Evolutionary conservation across 1,140 invertebrate species (phyloP).

Genomic region (Zaprionus nigranus): DNA sequence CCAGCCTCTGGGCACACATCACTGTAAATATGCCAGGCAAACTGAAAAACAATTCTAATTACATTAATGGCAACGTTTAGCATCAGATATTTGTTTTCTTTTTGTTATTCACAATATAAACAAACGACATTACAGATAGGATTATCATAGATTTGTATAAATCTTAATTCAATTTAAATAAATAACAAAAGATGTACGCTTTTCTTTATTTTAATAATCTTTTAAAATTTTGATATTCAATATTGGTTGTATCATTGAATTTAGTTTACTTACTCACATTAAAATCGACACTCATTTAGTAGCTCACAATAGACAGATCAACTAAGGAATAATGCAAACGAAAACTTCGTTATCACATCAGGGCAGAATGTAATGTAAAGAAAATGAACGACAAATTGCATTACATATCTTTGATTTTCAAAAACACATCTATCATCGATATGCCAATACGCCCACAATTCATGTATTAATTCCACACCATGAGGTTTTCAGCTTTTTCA

Average conservation of each 20-base stretch:
- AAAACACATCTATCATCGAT: too few relatives aligned
- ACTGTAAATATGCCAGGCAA: background rate
- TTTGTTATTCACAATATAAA: background rate
- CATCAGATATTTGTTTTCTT: background rate
- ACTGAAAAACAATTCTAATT: conserved; percentile 4
- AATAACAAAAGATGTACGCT: background rate
- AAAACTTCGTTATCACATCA: background rate
- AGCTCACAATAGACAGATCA: background rate
- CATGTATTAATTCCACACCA: background rate
- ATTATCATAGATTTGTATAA: background rate
- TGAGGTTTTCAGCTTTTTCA: background rate
- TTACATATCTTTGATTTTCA: too few relatives aligned
- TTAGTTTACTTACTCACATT: too few relatives aligned
- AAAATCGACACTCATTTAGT: too few relatives aligned
- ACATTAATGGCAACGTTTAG: background rate
- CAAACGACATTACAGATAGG: background rate
- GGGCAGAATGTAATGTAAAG: background rate
- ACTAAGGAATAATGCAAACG: background rate
- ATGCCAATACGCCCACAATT: background rate
- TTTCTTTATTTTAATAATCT: background rate
- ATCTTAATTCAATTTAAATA: background rate
- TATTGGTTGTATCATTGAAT: too few relatives aligned
- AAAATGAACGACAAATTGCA: background rate
- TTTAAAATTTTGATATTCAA: too few relatives aligned
- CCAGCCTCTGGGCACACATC: background rate